Percentiles rank a stretch among this genome's conserved stretches.
Conservation (phyloP, 1,140 invertebrate genomes). For the Drosophila bipectinata region DNA sequence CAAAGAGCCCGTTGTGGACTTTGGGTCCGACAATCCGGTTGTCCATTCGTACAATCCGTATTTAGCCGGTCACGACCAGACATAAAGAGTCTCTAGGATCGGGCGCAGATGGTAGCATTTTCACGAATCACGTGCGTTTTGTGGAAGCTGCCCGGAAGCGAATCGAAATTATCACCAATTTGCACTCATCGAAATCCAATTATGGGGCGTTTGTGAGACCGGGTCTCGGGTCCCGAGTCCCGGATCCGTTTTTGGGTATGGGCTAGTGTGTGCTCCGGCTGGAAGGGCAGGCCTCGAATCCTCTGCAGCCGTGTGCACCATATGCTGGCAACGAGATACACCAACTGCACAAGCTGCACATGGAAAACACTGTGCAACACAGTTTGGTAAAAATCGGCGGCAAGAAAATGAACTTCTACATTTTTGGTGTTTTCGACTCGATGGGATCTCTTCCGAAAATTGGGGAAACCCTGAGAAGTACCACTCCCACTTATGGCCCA, state of each 20-base stretch:
- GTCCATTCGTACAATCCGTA: slow-evolving; percentile 46
- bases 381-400: too few relatives aligned
- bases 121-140: slow-evolving; percentile 66
- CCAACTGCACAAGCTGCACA: slow-evolving; percentile 44
- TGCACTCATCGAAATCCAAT: slow-evolving; percentile 84
- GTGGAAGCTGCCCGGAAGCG: slow-evolving; percentile 56
- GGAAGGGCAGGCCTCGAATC: slow-evolving; percentile 21
- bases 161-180: slow-evolving; percentile 84
- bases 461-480: too few relatives aligned
- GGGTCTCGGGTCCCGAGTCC: neutral
- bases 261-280: slow-evolving; percentile 27
- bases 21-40: slow-evolving; percentile 26
- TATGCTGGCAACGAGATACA: slow-evolving; percentile 53
- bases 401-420: too few relatives aligned
- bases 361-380: slow-evolving; percentile 5
- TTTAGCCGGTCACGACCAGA: slow-evolving; percentile 68
- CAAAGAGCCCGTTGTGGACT: slow-evolving; percentile 35
- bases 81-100: slow-evolving; percentile 41
- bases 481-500: too few relatives aligned
- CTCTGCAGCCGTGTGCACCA: slow-evolving; percentile 45
- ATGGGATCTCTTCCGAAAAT: too few relatives aligned
- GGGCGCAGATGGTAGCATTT: slow-evolving; percentile 69
- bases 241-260: slow-evolving; percentile 17
- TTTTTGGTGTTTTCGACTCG: too few relatives aligned
- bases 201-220: slow-evolving; percentile 59